Percentiles rank a stretch among this genome's conserved stretches.
phyloP scores from a whole-genome alignment of 2,113 vertebrate genomes.

The Cephalopterus ornatus region DNA sequence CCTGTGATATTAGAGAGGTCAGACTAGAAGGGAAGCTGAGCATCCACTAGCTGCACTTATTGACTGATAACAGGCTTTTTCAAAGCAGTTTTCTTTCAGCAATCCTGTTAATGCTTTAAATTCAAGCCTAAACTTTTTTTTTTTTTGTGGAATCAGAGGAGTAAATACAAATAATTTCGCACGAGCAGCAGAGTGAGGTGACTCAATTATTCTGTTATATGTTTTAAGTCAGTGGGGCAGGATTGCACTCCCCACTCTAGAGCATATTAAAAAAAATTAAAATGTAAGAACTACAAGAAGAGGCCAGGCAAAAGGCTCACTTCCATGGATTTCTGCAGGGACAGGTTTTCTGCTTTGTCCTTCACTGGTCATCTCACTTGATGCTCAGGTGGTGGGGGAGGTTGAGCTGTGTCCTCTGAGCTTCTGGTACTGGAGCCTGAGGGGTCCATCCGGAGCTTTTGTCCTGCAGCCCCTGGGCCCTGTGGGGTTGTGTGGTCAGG shows the following conservation, averaged over 20 bases:
- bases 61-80: background rate
- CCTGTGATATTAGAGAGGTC: background rate
- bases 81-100: background rate
- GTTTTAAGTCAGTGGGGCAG: background rate
- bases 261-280: too few species aligned
- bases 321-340: fast-evolving
- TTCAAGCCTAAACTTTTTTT: background rate
- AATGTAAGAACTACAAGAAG: fast-evolving
- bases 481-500: background rate
- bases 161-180: background rate
- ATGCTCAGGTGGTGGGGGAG: fast-evolving
- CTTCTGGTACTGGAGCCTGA: fast-evolving
- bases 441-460: background rate
- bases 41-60: background rate
- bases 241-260: fast-evolving
- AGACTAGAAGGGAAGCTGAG: background rate
- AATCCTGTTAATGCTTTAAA: background rate
- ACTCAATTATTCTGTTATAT: fast-evolving
- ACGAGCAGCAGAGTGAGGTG: background rate
- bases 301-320: fast-evolving
- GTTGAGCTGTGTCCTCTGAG: background rate
- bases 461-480: too few species aligned
- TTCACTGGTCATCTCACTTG: too few species aligned
- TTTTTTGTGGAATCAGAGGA: background rate
- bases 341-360: too few species aligned